Evolutionary conservation across 2,888 invertebrate genomes (phyloP).

Genomic region (Tetrapedia diversipes): DNA sequence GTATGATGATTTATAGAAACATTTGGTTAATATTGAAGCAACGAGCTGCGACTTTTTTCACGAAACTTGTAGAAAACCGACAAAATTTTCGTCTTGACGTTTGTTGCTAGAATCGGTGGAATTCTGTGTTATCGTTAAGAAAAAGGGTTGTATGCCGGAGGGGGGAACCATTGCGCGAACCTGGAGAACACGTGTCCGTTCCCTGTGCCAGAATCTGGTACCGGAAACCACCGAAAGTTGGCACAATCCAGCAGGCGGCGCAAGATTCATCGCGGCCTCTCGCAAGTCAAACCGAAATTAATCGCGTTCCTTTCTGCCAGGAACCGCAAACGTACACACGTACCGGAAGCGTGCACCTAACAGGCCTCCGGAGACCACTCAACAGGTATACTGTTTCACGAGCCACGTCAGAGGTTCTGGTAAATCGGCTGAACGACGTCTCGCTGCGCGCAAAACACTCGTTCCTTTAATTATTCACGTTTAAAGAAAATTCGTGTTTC

Average conservation of each 20-base stretch:
- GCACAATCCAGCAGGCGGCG: slow-evolving; percentile 30
- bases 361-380: slow-evolving; percentile 67
- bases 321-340: slow-evolving; percentile 54
- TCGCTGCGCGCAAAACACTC: slow-evolving; percentile 34
- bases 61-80: too few relatives aligned
- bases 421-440: slow-evolving; percentile 57
- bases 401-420: slow-evolving; percentile 57
- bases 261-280: slow-evolving; percentile 44
- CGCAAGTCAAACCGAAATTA: slow-evolving; percentile 63
- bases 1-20: too few relatives aligned
- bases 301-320: slow-evolving; percentile 62
- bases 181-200: too few relatives aligned
- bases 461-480: too few relatives aligned
- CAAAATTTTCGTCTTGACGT: too few relatives aligned
- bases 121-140: too few relatives aligned
- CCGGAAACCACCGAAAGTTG: slow-evolving; percentile 44
- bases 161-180: too few relatives aligned
- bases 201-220: slow-evolving; percentile 9
- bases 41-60: too few relatives aligned
- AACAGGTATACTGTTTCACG: slow-evolving; percentile 67
- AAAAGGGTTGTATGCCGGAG: too few relatives aligned
- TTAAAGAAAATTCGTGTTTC: too few relatives aligned
- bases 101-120: too few relatives aligned
- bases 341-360: slow-evolving; percentile 52
- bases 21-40: too few relatives aligned